Conservation (phyloP, 1,140 invertebrate species). For the Drosophila santomea region DNA sequence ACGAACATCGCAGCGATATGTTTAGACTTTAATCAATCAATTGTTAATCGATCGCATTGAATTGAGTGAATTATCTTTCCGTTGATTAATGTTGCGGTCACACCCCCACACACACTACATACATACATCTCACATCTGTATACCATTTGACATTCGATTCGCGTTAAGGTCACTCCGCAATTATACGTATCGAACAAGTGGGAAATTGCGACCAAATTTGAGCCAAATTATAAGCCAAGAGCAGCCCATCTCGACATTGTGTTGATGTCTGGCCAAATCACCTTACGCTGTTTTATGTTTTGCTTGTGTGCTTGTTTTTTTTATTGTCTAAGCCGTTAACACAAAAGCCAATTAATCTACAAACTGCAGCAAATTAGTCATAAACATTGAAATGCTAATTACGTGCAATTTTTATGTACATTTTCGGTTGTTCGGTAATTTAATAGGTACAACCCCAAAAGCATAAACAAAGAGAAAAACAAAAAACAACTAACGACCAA, state of each 20-base stretch:
- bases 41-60: constrained; percentile 38
- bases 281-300: constrained; percentile 25
- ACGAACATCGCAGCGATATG: constrained; percentile 2
- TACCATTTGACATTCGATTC: constrained; percentile 46
- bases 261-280: constrained; percentile 20
- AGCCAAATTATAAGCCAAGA: constrained; percentile 46
- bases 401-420: constrained; percentile 65
- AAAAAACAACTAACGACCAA: neutral
- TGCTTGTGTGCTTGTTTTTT: constrained; percentile 8
- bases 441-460: constrained; percentile 48
- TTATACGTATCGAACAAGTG: constrained; percentile 37
- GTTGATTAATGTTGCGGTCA: constrained; percentile 38
- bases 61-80: constrained; percentile 26
- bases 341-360: constrained; percentile 75
- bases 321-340: constrained; percentile 63
- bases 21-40: constrained; percentile 21
- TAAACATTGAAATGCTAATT: constrained; percentile 81
- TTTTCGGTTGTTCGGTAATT: constrained; percentile 61
- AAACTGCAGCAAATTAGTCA: constrained; percentile 75
- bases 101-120: constrained; percentile 24
- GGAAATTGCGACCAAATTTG: constrained; percentile 33
- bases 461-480: neutral
- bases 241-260: constrained; percentile 27
- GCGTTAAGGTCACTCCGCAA: constrained; percentile 39
- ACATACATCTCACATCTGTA: neutral